Percentiles rank a stretch among this genome's conserved stretches.
phyloP scores from a whole-genome alignment of 2,888 invertebrate genomes.

The Spialia ferax region DNA sequence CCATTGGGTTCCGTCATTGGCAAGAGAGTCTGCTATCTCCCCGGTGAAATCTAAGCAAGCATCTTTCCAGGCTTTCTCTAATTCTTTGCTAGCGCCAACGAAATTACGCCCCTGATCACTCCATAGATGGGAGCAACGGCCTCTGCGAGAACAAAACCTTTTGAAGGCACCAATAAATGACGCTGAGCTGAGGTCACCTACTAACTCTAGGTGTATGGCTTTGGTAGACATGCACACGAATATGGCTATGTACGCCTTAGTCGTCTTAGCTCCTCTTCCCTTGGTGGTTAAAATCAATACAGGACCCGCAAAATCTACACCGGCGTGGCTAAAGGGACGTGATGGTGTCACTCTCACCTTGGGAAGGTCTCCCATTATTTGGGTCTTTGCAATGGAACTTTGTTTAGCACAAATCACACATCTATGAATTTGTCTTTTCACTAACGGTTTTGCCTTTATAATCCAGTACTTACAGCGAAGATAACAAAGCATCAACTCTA shows the following conservation, averaged over 20 bases:
- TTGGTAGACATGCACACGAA: background rate
- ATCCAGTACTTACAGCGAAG: background rate
- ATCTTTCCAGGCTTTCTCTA: background rate
- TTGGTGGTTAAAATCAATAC: background rate
- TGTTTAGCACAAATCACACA: background rate
- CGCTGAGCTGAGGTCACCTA: background rate
- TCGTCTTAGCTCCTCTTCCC: background rate
- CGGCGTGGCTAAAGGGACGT: background rate
- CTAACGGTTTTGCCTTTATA: background rate
- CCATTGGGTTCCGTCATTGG: background rate
- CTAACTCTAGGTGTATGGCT: background rate
- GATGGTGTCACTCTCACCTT: background rate
- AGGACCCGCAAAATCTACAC: background rate
- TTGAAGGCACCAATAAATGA: background rate
- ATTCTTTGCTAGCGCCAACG: background rate
- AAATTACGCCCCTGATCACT: background rate
- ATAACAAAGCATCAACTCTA: background rate
- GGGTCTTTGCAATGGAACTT: background rate
- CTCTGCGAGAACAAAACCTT: background rate
- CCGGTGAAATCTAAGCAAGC: background rate
- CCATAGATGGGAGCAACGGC: background rate
- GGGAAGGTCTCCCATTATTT: background rate
- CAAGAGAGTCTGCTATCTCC: background rate
- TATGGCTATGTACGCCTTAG: background rate
- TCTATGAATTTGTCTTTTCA: background rate